Evolutionary conservation across 2,797 vertebrate species (phyloP).

Genomic region (Paratrypauchen microcephalus): DNA sequence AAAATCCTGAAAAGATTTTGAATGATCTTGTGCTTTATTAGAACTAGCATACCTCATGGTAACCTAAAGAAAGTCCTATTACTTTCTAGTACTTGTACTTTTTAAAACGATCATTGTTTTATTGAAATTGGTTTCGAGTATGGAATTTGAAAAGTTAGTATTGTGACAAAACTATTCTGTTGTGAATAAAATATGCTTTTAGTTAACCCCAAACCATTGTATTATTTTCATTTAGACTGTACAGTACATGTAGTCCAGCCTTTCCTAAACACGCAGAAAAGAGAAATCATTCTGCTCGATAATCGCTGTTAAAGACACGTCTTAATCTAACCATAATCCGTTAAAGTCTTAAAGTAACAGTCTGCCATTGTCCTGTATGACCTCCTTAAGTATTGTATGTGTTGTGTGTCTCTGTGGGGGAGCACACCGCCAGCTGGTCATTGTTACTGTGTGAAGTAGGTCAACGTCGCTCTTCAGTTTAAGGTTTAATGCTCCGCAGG

Average conservation of each 20-base stretch:
- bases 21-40: too few species aligned
- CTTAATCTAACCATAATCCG: conserved; percentile 1
- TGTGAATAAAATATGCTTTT: background rate
- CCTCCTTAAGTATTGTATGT: conserved; percentile 3
- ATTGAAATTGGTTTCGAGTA: too few species aligned
- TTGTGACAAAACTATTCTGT: background rate
- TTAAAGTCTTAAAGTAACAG: conserved; percentile 18
- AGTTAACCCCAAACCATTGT: background rate
- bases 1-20: too few species aligned
- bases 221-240: background rate
- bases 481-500: conserved; percentile 59
- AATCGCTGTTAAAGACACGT: background rate
- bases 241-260: background rate
- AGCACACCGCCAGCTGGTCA: conserved; percentile 60
- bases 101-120: too few species aligned
- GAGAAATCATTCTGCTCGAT: conserved; percentile 9
- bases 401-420: conserved; percentile 11
- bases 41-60: too few species aligned
- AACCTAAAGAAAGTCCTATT: too few species aligned
- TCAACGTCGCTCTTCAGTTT: conserved; percentile 59
- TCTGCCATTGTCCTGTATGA: background rate
- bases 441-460: conserved; percentile 66
- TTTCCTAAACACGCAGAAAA: background rate
- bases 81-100: too few species aligned
- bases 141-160: too few species aligned